A percentile compares a stretch with the other conserved stretches of the same genome.
Conservation (phyloP, 2,888 invertebrate species). For the Oscheius sp. region DNA sequence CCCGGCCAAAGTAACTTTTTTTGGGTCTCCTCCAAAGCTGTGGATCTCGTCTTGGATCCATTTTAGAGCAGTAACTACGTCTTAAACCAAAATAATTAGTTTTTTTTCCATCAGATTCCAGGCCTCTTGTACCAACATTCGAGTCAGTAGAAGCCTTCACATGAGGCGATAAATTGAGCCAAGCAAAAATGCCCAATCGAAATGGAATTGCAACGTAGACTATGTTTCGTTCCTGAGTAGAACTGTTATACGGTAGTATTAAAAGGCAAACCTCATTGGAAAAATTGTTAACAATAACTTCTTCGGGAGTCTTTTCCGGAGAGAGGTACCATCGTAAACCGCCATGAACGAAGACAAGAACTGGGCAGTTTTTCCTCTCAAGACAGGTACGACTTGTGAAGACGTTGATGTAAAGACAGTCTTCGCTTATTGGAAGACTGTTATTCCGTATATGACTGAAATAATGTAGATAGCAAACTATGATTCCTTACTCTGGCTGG, state of each 20-base stretch:
- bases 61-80: slow-evolving; percentile 19
- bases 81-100: slow-evolving; percentile 7
- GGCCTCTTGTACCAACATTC: slow-evolving; percentile 36
- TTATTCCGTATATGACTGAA: no score
- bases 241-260: not conserved
- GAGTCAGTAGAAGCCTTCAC: slow-evolving; percentile 17
- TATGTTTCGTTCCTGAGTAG: slow-evolving; percentile 35
- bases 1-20: slow-evolving; percentile 31
- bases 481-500: no score
- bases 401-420: slow-evolving; percentile 43
- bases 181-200: slow-evolving; percentile 40
- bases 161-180: slow-evolving; percentile 37
- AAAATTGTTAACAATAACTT: slow-evolving; percentile 44
- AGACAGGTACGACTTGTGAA: slow-evolving; percentile 34
- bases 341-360: slow-evolving; percentile 44
- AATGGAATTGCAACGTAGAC: slow-evolving; percentile 40
- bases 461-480: no score
- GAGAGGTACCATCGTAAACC: slow-evolving; percentile 37
- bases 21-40: slow-evolving; percentile 33
- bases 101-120: not conserved
- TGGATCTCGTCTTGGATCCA: slow-evolving; percentile 28
- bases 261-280: slow-evolving; percentile 20
- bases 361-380: slow-evolving; percentile 41
- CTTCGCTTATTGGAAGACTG: not conserved
- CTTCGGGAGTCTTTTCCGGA: slow-evolving; percentile 35